Percentiles rank a stretch among this genome's conserved stretches.
phyloP scores from a whole-genome alignment of 1,140 invertebrate species.

The Leptestheria dahalacensis region DNA sequence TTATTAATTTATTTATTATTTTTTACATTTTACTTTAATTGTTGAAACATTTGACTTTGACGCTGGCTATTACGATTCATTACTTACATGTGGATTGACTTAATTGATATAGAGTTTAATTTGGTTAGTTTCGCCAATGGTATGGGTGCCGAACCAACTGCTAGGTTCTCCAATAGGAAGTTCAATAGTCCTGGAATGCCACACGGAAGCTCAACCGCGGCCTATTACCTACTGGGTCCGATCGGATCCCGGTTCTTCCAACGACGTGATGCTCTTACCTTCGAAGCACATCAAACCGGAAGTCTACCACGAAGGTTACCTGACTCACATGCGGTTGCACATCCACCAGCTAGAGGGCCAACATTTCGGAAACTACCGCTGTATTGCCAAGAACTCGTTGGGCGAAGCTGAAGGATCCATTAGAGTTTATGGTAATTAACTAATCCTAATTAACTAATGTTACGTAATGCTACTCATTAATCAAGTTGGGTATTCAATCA shows the following conservation, averaged over 20 bases:
- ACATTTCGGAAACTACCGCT: conserved; percentile 61
- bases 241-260: conserved; percentile 34
- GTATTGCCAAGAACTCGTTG: conserved; percentile 62
- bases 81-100: not conserved
- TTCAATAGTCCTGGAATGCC: conserved; percentile 80
- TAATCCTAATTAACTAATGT: not conserved
- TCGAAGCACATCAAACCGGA: conserved; percentile 54
- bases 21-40: not conserved
- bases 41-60: too few species aligned
- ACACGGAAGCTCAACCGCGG: conserved; percentile 77
- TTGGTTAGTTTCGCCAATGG: conserved; percentile 69
- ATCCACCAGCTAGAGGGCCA: conserved; percentile 57
- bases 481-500: too few species aligned
- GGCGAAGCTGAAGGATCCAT: conserved; percentile 85
- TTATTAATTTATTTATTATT: too few species aligned
- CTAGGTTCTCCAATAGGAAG: conserved; percentile 73
- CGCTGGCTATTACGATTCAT: too few species aligned
- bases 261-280: conserved; percentile 64
- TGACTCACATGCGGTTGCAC: conserved; percentile 68
- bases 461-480: too few species aligned
- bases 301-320: conserved; percentile 58
- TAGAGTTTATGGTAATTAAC: conserved; percentile 59
- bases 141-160: conserved; percentile 73
- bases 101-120: not conserved
- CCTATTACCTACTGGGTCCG: conserved; percentile 83